These are phyloP conservation scores for Ecdyonurus torrentis DNA, from an alignment of 2,888 invertebrate genomes.

Conservation along the genomic window DNA sequence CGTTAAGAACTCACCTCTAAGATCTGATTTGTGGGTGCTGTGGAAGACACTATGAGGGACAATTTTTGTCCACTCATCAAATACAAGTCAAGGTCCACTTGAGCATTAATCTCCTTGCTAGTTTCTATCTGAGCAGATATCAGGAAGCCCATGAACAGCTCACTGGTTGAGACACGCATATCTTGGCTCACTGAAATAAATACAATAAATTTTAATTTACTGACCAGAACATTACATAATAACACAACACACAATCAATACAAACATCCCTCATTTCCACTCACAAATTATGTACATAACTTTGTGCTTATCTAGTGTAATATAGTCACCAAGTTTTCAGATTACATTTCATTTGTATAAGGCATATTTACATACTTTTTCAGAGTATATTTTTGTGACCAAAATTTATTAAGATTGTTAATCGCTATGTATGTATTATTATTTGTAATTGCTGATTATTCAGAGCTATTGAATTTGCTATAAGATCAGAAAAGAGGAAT, in stretches of 20 bases:
- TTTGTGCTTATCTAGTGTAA: not conserved
- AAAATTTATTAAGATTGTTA: too few species aligned
- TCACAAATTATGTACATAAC: constrained; percentile 2
- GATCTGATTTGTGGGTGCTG: constrained; percentile 68
- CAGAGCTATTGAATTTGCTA: too few species aligned
- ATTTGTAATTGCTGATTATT: too few species aligned
- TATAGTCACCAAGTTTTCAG: too few species aligned
- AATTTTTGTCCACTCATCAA: constrained; percentile 78
- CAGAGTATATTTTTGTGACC: too few species aligned
- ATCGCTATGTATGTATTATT: too few species aligned
- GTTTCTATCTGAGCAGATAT: constrained; percentile 86
- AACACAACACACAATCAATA: not conserved
- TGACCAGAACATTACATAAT: not conserved
- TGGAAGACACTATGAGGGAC: constrained; percentile 59
- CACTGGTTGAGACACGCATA: constrained; percentile 56
- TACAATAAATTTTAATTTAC: not conserved
- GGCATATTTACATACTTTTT: too few species aligned
- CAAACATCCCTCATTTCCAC: not conserved
- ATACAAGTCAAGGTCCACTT: constrained; percentile 62
- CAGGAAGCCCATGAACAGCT: constrained; percentile 71
- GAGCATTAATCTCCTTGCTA: constrained; percentile 43
- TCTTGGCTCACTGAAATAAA: constrained; percentile 77
- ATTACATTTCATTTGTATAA: too few species aligned
- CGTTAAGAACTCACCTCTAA: constrained; percentile 43
- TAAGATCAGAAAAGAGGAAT: too few species aligned